Evolutionary conservation across 2,113 vertebrate species (phyloP), one percentile per base, ranked within the genome.

Genomic region (Hystrix cristata): DNA sequence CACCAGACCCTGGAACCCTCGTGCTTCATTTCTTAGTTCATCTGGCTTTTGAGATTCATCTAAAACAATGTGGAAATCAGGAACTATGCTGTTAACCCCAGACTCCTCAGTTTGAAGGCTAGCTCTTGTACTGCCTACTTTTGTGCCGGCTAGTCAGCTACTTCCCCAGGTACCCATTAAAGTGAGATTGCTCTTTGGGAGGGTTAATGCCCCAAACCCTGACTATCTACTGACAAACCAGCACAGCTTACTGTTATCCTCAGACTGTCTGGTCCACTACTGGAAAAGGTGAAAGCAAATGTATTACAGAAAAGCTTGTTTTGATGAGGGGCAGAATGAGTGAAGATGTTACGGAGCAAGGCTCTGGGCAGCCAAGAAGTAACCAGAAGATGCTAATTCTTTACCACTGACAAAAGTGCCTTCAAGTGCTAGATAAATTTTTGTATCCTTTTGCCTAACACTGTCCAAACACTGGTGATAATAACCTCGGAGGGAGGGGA

Each of bases 11-110:
- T 93, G 67, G 71, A 95, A 95, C 79, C 78, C 86, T 94, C 91
- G 89, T 91, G 90, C 79, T 97, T 95, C 64, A 88, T 95, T 69
- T 92, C 53, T 91, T 95, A 94, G 67, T 96, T 96, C 89, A 88
- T 93, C 88, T 96, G 82, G 86, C 95, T 78, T 94, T 94, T 91
- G 88, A 81, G 71, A 96, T 89, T 93, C 60, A 88, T 18, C 46
- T 82, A 86, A 95, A 86, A 65, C 43, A 91, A 83, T 95, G n/a
- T 95, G 86, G 88, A 96, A 96, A 83, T 79, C 51, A 64, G 79
- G 88, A 78, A 55, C 93, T 97, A 53, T 55, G 59, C 19, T 96
- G 48, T 81, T 92, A 86, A 95, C 91, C 60, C 94, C 51, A 92
- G 91, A 95, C 88, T 88, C 62, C 62, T 91, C 51, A 80, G 46